phyloP scores from a whole-genome alignment of 2,797 vertebrate species.

The Rhadinocentrus ornatus region DNA sequence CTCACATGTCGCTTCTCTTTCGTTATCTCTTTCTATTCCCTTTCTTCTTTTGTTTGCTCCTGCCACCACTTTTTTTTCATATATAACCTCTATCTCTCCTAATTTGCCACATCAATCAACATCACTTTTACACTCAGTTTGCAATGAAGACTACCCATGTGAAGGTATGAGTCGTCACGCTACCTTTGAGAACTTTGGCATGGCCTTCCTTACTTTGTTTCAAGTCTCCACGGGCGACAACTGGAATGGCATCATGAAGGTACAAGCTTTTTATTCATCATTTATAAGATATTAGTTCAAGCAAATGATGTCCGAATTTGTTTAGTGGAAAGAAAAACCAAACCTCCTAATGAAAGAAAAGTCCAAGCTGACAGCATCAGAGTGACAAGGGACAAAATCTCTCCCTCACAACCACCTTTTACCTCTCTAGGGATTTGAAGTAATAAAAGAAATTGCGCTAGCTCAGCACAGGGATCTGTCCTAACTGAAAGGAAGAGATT shows the following conservation, averaged over 20 bases:
- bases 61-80: slow-evolving; percentile 15
- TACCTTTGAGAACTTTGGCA: slow-evolving; percentile 98
- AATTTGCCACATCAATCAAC: slow-evolving; percentile 14
- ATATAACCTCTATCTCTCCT: slow-evolving; percentile 24
- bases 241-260: slow-evolving; percentile 99
- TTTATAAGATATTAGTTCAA: neutral
- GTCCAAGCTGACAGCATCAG: neutral
- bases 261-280: slow-evolving; percentile 82
- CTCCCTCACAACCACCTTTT: neutral
- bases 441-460: slow-evolving; percentile 42
- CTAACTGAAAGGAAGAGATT: slow-evolving; percentile 29
- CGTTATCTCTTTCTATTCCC: slow-evolving; percentile 6
- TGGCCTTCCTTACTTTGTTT: slow-evolving; percentile 98
- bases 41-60: slow-evolving; percentile 12
- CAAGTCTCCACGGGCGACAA: slow-evolving; percentile 98
- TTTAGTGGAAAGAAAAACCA: neutral
- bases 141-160: slow-evolving; percentile 94
- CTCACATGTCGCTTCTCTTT: slow-evolving; percentile 22
- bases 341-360: slow-evolving; percentile 4
- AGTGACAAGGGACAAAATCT: neutral
- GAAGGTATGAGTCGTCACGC: slow-evolving; percentile 99
- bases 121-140: slow-evolving; percentile 82
- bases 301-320: neutral
- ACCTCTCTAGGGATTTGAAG: slow-evolving; percentile 15
- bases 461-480: slow-evolving; percentile 40